These are phyloP conservation scores for Synanthedon myopaeformis DNA, from an alignment of 2,888 invertebrate genomes.

Conservation along the genomic window DNA sequence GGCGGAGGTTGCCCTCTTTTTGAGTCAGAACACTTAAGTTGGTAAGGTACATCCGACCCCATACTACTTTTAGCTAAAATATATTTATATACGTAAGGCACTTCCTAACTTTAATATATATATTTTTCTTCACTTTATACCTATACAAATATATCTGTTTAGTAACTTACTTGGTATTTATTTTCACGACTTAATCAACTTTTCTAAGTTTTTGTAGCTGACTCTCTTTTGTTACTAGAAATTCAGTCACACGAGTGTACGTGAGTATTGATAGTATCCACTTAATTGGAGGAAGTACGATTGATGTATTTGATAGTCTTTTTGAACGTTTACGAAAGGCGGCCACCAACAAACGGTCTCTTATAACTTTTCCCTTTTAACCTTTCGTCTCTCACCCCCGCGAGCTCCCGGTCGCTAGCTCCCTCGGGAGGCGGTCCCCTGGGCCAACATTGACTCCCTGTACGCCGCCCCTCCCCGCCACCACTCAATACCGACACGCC, in stretches of 20 bases:
- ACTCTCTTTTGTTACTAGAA: too few relatives aligned
- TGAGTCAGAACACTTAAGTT: slow-evolving; percentile 46
- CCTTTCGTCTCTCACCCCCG: slow-evolving; percentile 49
- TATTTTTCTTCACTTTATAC: too few relatives aligned
- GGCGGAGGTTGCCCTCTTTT: slow-evolving; percentile 43
- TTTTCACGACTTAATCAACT: too few relatives aligned
- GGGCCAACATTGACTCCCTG: slow-evolving; percentile 60
- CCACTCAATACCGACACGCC: slow-evolving; percentile 70
- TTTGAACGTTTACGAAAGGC: slow-evolving; percentile 17
- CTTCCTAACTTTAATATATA: too few relatives aligned
- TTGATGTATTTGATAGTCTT: neutral
- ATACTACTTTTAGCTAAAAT: neutral
- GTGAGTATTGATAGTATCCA: neutral
- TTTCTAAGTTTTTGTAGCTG: too few relatives aligned
- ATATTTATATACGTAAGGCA: too few relatives aligned
- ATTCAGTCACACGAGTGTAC: too few relatives aligned
- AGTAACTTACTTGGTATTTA: too few relatives aligned
- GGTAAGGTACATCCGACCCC: slow-evolving; percentile 18
- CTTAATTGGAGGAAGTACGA: neutral
- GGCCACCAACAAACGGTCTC: slow-evolving; percentile 66
- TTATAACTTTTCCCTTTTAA: slow-evolving; percentile 71
- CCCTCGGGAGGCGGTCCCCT: slow-evolving; percentile 70
- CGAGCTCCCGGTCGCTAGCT: slow-evolving; percentile 24
- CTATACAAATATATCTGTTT: too few relatives aligned
- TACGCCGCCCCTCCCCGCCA: slow-evolving; percentile 44